Evolutionary conservation across 2,888 invertebrate species (phyloP), one percentile per base, ranked within the genome.

Genomic region (Drosophila maculinotata): DNA sequence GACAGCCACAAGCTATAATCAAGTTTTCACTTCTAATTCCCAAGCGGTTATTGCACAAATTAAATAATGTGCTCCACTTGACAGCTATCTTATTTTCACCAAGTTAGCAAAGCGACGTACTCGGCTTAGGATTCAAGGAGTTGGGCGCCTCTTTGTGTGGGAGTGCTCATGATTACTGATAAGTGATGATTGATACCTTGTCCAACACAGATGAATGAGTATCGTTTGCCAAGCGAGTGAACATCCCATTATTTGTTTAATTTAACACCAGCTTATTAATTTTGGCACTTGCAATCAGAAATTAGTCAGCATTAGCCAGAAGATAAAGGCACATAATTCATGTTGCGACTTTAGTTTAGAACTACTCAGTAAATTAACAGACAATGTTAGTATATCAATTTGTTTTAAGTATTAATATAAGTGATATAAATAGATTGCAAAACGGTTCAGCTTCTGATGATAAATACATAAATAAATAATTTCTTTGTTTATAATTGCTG

Each of bases 131-230:
- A 26, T 59, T 33, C 6, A 60, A 38, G 25, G 23, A 38, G 42
- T 20, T 26, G 14, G n/a, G n/a, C 8, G 35, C 30, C 10, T 30
- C 12, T 28, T 20, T 15, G 25, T 2, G 15, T 39, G 10, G 12
- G 54, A 25, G 36, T 26, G 14, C 39, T 42, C 10, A 38, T 41
- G 52, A 49, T 71, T 57, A 30, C 23, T 31, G 73, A 73, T 71
- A 73, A 73, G 53, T 54, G 51, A 70, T 72, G 70, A 70, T 70
- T 68, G 71, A 68, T 64, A 47, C 33, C 44, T 38, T 20, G 42
- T 15, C 54, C 49, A 59, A 35, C 45, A 45, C 25, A 33, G 45
- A 33, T 58, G 63, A 72, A 62, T 68, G 56, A 57, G 31, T 68
- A 45, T 57, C 39, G 52, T 56, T 36, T 51, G 30, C 14, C 56